Evolutionary conservation across 2,888 invertebrate species (phyloP), one percentile per base, ranked within the genome.

Genomic region (Melieria omissa): DNA sequence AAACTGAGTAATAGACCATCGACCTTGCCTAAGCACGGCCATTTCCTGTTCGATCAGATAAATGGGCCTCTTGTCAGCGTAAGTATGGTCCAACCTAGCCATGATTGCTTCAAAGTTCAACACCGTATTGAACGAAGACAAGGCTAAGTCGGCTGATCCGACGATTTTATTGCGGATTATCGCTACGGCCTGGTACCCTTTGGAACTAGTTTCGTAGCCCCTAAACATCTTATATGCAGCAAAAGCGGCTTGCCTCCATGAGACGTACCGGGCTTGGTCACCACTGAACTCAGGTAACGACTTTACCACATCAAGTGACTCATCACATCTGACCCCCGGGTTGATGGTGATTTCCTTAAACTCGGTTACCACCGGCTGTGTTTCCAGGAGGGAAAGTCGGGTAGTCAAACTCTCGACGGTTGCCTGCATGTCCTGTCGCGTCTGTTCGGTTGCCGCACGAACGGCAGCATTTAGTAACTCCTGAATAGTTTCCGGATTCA

Each of bases 171-270:
- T 57, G 14, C 45, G 41, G 10, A 54, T 45, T 65, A 54, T 65
- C 41, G 54, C 65, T 7, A 65, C 16, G 29, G 57, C 58, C 55
- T 66, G 46, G 45, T 57, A 46, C 7, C 57, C 55, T 10, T 57
- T 66, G n/a, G 63, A 47, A 29, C 63, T 64, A 29, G 47, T 14
- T 4, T 49, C 63, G n/a, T 49, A 64, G 14, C 49, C 12, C 8
- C 42, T n/a, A 57, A 14, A 45, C 42, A 65, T 10, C 64, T 46
- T 57, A 46, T 66, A 66, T 14, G 46, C 66, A 8, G 58, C n/a
- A 46, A 14, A 66, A n/a, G 65, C 73, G 44, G 73, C 68, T 57
- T 74, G 75, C 10, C 63, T 65, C 74, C 70, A 74, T 4, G 73
- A 67, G 10, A 76, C 70, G 41, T 75, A 74, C 9, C 62, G 58